A percentile compares a stretch with the other conserved stretches of the same genome.
phyloP scores from a whole-genome alignment of 1,140 invertebrate species.

The Mesaphorura yosii region DNA sequence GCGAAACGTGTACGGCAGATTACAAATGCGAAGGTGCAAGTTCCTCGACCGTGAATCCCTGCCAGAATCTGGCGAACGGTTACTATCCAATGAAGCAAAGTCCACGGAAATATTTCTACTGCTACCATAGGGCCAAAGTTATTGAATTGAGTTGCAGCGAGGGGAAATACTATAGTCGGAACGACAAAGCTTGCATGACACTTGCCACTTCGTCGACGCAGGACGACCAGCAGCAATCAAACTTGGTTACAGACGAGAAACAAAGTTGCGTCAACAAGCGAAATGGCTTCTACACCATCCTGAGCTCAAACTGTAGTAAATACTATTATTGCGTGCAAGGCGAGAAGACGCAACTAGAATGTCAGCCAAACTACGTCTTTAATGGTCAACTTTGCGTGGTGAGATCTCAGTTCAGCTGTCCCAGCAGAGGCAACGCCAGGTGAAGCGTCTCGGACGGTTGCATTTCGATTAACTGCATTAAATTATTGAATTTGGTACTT shows the following conservation, averaged over 20 bases:
- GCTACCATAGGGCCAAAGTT: slow-evolving; percentile 43
- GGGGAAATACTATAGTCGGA: slow-evolving; percentile 27
- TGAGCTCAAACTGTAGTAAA: slow-evolving; percentile 42
- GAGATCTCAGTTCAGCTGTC: slow-evolving; percentile 19
- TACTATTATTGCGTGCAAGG: slow-evolving; percentile 46
- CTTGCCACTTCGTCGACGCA: neutral
- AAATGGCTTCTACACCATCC: slow-evolving; percentile 45
- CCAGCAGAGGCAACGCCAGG: neutral
- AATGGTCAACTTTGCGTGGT: slow-evolving; percentile 35
- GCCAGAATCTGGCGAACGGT: slow-evolving; percentile 41
- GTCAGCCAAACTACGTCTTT: slow-evolving; percentile 35
- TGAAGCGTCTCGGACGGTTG: neutral
- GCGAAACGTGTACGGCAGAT: slow-evolving; percentile 39
- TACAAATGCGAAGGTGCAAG: slow-evolving; percentile 37
- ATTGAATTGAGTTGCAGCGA: slow-evolving; percentile 35
- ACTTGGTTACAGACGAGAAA: neutral
- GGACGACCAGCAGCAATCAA: neutral
- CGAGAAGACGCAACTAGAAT: slow-evolving; percentile 35
- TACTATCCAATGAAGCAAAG: slow-evolving; percentile 38
- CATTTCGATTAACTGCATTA: neutral
- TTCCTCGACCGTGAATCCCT: slow-evolving; percentile 38
- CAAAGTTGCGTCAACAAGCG: slow-evolving; percentile 38
- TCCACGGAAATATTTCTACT: slow-evolving; percentile 46
- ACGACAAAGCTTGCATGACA: slow-evolving; percentile 13
- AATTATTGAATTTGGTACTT: neutral